Conservation (phyloP, 1,140 invertebrate species). For the Hypothenemus hampei region DNA sequence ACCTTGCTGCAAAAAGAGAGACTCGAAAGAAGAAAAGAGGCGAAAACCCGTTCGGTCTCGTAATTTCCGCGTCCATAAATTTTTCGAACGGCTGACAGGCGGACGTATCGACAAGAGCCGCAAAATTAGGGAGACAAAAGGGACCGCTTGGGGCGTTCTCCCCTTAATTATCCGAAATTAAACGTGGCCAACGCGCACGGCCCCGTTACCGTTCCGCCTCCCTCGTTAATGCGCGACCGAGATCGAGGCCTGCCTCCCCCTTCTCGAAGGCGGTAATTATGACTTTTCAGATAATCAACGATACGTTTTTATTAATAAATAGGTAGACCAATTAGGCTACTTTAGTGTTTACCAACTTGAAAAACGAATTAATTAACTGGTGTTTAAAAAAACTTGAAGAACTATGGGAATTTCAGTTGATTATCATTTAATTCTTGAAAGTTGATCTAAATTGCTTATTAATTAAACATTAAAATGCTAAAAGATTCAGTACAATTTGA, state of each 20-base stretch:
- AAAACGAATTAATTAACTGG: no score
- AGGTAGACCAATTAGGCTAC: no score
- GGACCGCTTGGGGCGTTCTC: constrained; percentile 16
- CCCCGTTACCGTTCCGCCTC: constrained; percentile 9
- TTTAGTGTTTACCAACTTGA: no score
- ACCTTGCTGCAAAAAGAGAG: no score
- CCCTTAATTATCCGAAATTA: constrained; percentile 20
- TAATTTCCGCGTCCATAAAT: constrained; percentile 19
- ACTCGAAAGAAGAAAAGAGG: not conserved
- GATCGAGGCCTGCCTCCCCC: not conserved
- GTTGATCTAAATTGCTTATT: no score
- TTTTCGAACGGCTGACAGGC: constrained; percentile 6
- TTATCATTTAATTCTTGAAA: no score
- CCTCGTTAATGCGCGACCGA: constrained; percentile 10
- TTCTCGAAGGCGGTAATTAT: constrained; percentile 8
- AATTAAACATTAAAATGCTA: no score
- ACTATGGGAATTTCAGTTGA: no score
- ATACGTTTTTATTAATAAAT: no score
- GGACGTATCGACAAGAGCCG: constrained; percentile 7
- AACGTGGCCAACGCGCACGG: constrained; percentile 12
- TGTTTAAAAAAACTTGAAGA: no score
- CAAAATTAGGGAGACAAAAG: constrained; percentile 20
- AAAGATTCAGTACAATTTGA: no score
- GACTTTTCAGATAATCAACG: not conserved
- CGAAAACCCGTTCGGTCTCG: constrained; percentile 1